Evolutionary conservation across 1,140 invertebrate genomes (phyloP).

Genomic region (Habropoda laboriosa): DNA sequence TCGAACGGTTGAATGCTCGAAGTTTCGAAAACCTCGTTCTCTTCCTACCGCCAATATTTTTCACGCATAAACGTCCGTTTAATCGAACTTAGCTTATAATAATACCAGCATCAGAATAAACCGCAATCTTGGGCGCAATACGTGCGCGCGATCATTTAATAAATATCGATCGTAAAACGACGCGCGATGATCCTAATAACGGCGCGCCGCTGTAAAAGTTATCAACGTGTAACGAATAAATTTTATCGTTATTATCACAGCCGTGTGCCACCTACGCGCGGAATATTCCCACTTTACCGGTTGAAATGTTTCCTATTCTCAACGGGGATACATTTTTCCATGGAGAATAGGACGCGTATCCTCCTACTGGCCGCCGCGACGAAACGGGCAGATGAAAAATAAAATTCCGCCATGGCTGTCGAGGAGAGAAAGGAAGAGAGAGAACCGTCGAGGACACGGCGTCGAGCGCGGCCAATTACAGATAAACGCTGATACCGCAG

Average conservation of each 20-base stretch:
- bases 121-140: background rate
- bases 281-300: background rate
- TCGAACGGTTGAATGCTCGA: too few relatives aligned
- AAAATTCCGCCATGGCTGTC: background rate
- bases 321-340: background rate
- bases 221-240: slow-evolving; percentile 23
- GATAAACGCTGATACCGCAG: slow-evolving; percentile 26
- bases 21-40: too few relatives aligned
- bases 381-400: background rate
- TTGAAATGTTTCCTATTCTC: background rate
- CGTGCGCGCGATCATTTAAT: background rate
- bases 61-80: background rate
- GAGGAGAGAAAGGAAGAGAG: too few relatives aligned
- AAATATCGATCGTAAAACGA: slow-evolving; percentile 13
- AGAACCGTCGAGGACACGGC: background rate
- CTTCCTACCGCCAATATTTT: background rate
- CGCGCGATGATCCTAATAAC: slow-evolving; percentile 1
- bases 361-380: too few relatives aligned
- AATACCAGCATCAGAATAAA: background rate
- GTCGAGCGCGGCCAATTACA: slow-evolving; percentile 6
- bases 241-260: slow-evolving; percentile 1
- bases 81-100: background rate
- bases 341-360: background rate
- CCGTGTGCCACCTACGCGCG: background rate
- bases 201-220: background rate